Evolutionary conservation across 2,113 vertebrate genomes (phyloP).

Genomic region (Pogonocichla stellata): DNA sequence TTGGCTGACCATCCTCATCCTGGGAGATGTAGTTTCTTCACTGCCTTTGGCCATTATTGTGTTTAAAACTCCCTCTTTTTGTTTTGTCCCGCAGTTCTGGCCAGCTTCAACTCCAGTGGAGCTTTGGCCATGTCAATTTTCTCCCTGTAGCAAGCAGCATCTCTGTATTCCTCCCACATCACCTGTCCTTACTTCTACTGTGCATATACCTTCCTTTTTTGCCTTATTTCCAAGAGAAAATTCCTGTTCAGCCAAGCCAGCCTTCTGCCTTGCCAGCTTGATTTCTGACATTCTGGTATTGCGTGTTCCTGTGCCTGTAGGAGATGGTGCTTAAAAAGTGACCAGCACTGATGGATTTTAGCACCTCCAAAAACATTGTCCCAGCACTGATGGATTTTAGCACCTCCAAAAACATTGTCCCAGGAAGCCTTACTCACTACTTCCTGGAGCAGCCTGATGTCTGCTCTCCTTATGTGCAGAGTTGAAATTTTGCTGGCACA

Average conservation of each 20-base stretch:
- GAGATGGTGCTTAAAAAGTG: not conserved
- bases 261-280: not conserved
- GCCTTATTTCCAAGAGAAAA: not conserved
- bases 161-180: not conserved
- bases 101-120: not conserved
- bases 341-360: not conserved
- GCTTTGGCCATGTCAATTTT: not conserved
- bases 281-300: not conserved
- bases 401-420: not conserved
- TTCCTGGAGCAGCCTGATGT: not conserved
- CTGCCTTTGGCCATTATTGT: not conserved
- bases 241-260: not conserved
- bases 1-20: not conserved
- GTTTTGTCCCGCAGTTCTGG: accelerated
- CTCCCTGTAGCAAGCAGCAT: not conserved
- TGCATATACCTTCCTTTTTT: not conserved
- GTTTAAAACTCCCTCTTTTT: not conserved
- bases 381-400: not conserved
- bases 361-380: not conserved
- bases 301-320: not conserved
- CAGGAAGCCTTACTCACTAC: not conserved
- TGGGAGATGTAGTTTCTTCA: not conserved
- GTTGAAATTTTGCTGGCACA: not conserved
- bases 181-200: not conserved
- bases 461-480: not conserved